These are phyloP conservation scores for Delichon dasypus DNA, from an alignment of 2,797 vertebrate genomes.

Conservation along the genomic window DNA sequence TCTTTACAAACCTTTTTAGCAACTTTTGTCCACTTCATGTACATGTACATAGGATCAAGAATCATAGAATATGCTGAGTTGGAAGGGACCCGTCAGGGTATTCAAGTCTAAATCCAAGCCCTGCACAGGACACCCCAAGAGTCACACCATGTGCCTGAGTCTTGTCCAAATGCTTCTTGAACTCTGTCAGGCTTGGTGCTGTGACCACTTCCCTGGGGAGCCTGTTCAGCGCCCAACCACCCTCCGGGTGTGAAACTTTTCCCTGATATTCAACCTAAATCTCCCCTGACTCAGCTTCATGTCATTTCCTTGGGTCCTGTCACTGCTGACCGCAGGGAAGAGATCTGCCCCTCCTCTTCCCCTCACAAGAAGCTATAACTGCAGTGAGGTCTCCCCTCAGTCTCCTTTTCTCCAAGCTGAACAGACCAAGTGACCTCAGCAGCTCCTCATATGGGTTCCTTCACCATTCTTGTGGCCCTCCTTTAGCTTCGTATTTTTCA, in stretches of 20 bases:
- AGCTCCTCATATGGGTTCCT: accelerated
- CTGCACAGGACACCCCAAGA: neutral
- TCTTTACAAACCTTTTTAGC: neutral
- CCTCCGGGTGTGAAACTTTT: neutral
- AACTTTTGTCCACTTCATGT: neutral
- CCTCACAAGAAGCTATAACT: neutral
- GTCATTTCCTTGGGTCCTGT: neutral
- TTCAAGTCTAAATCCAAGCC: neutral
- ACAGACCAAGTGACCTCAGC: neutral
- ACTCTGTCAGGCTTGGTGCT: neutral
- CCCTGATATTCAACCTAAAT: neutral
- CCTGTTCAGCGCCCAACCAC: neutral
- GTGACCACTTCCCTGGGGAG: neutral
- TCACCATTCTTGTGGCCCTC: neutral
- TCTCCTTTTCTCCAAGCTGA: neutral
- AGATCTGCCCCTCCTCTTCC: neutral
- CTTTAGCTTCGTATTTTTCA: neutral
- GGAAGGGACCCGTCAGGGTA: neutral
- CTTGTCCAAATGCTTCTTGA: neutral
- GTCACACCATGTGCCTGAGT: neutral
- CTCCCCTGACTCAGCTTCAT: neutral
- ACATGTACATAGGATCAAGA: neutral
- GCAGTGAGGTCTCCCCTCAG: neutral
- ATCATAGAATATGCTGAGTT: neutral
- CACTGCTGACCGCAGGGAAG: neutral